Evolutionary conservation across 2,888 invertebrate species (phyloP).

Genomic region (Oegoconia quadripuncta): DNA sequence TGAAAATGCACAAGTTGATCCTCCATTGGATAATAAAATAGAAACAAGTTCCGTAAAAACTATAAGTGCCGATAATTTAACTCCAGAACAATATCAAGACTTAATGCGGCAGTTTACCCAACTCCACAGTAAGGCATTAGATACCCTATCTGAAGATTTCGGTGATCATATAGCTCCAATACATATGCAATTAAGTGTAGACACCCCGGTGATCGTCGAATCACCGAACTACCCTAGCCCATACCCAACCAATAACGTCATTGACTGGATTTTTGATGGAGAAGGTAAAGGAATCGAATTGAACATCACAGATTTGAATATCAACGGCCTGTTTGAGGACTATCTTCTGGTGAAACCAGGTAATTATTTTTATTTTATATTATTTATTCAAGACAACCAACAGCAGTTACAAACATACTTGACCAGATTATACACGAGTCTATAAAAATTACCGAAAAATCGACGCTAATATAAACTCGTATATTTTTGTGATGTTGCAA

Average conservation of each 20-base stretch:
- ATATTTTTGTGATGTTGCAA: too few species aligned
- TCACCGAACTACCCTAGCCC: slow-evolving; percentile 50
- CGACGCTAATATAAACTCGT: too few species aligned
- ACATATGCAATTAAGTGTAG: slow-evolving; percentile 37
- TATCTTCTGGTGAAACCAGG: slow-evolving; percentile 68
- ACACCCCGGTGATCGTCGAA: slow-evolving; percentile 38
- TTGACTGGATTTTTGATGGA: slow-evolving; percentile 61
- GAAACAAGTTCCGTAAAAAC: slow-evolving; percentile 13
- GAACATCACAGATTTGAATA: slow-evolving; percentile 54
- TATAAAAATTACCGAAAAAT: too few species aligned
- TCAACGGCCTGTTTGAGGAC: slow-evolving; percentile 54
- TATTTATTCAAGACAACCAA: not conserved
- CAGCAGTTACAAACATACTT: too few species aligned
- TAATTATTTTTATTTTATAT: slow-evolving; percentile 23
- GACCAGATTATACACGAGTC: too few species aligned
- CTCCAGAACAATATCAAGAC: slow-evolving; percentile 34
- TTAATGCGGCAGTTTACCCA: slow-evolving; percentile 38
- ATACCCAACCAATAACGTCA: slow-evolving; percentile 47
- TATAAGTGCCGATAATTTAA: slow-evolving; percentile 30
- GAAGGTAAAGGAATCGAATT: slow-evolving; percentile 63
- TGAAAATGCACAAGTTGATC: not conserved
- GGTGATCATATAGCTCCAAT: slow-evolving; percentile 30
- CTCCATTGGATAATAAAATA: not conserved
- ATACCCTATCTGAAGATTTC: slow-evolving; percentile 31
- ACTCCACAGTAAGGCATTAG: slow-evolving; percentile 32